Percentiles rank a stretch among this genome's conserved stretches.
phyloP scores from a whole-genome alignment of 1,140 invertebrate species.

The Drosophila ananassae region DNA sequence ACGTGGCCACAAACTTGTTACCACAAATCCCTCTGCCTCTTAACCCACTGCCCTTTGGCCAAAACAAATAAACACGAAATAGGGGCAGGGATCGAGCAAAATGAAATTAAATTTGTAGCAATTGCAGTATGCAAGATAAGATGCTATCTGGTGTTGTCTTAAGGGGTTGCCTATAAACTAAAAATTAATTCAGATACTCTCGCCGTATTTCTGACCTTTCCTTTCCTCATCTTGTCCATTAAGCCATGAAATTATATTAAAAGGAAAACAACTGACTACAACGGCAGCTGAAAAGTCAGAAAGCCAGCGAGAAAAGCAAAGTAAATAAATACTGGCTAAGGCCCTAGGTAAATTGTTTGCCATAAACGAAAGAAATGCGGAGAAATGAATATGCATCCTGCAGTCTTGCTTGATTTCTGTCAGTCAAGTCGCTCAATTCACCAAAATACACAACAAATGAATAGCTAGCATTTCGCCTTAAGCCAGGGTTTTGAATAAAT shows the following conservation, averaged over 20 bases:
- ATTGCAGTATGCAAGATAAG: constrained; percentile 1
- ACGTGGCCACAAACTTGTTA: constrained; percentile 32
- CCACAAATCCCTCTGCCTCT: constrained; percentile 1
- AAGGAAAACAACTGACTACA: constrained; percentile 24
- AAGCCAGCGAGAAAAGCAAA: constrained; percentile 40
- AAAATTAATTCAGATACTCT: not conserved
- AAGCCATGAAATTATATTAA: constrained; percentile 50
- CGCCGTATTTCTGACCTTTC: not conserved
- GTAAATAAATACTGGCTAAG: constrained; percentile 50
- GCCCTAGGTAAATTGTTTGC: constrained; percentile 53
- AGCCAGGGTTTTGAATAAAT: constrained; percentile 4
- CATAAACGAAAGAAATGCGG: not conserved
- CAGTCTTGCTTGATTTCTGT: constrained; percentile 29
- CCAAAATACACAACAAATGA: constrained; percentile 2
- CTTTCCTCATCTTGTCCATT: constrained; percentile 20
- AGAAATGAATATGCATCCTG: constrained; percentile 4
- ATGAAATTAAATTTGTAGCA: constrained; percentile 56
- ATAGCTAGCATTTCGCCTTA: not conserved
- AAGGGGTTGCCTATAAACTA: not conserved
- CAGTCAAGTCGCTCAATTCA: constrained; percentile 29
- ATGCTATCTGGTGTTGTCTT: not conserved
- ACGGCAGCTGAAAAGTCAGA: constrained; percentile 30
- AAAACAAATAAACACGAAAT: constrained; percentile 49
- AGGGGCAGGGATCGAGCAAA: constrained; percentile 19
- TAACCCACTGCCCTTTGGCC: constrained; percentile 2